phyloP scores from a whole-genome alignment of 2,113 vertebrate genomes.

The Corydoras sp. region DNA sequence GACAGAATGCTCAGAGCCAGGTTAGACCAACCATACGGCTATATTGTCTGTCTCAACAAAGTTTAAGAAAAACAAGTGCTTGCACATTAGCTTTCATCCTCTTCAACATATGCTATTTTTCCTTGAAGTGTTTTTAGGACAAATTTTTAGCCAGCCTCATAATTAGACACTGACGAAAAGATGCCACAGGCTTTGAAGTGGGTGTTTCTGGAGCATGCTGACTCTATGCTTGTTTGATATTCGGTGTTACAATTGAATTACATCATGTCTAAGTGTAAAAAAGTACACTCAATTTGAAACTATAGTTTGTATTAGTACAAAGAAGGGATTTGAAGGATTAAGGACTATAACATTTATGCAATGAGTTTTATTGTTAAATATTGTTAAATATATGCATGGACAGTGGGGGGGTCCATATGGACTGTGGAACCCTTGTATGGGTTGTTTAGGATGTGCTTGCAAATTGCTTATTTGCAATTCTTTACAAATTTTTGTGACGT shows the following conservation, averaged over 20 bases:
- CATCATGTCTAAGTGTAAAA: slow-evolving; percentile 31
- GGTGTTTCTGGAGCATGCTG: slow-evolving; percentile 28
- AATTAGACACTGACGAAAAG: slow-evolving; percentile 10
- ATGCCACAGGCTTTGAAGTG: slow-evolving; percentile 24
- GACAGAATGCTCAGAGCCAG: not conserved
- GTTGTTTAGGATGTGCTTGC: no score
- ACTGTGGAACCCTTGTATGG: no score
- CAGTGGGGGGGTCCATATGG: no score
- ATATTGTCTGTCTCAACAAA: slow-evolving; percentile 18
- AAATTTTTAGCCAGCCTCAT: slow-evolving; percentile 11
- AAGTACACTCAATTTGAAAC: slow-evolving; percentile 18
- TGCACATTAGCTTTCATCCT: slow-evolving; percentile 9
- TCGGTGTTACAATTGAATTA: slow-evolving; percentile 40
- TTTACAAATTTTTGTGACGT: no score
- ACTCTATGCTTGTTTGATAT: slow-evolving; percentile 34
- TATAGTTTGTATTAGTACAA: slow-evolving; percentile 19
- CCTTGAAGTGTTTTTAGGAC: not conserved
- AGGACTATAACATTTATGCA: not conserved
- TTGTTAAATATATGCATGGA: no score
- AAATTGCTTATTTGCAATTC: no score
- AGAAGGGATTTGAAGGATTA: no score
- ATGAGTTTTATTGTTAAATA: not conserved
- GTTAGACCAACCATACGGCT: slow-evolving; percentile 22
- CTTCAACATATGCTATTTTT: slow-evolving; percentile 2
- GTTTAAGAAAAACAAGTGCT: slow-evolving; percentile 9